Conservation (phyloP, 2,113 vertebrate genomes). For the Lynx canadensis region DNA sequence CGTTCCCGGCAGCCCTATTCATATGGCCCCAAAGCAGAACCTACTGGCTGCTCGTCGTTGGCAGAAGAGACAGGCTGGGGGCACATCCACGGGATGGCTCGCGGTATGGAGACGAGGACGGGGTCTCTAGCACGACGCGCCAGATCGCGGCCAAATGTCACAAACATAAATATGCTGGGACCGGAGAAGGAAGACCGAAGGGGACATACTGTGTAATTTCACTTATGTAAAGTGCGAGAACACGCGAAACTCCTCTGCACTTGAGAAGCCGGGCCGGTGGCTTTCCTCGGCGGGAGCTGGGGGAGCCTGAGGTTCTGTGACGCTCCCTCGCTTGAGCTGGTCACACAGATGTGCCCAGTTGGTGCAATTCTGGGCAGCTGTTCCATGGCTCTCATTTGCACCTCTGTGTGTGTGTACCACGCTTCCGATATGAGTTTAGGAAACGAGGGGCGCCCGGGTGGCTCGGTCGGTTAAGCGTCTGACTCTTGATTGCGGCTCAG, state of each 20-base stretch:
- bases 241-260: no score
- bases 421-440: background rate
- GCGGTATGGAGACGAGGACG: accelerated
- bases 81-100: accelerated
- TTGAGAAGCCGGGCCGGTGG: accelerated
- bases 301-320: no score
- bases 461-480: no score
- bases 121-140: accelerated
- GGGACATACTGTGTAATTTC: accelerated
- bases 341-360: accelerated
- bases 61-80: accelerated
- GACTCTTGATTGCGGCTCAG: no score
- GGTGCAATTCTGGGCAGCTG: no score
- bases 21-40: background rate
- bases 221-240: accelerated
- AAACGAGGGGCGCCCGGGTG: background rate
- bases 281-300: background rate
- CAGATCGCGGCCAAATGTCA: accelerated
- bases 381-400: accelerated
- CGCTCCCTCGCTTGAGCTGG: background rate
- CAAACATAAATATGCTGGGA: accelerated
- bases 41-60: accelerated
- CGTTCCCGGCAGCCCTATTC: background rate
- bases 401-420: accelerated
- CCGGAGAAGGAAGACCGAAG: background rate